Conservation (phyloP, 2,113 vertebrate species). For the Xenus cinereus region DNA sequence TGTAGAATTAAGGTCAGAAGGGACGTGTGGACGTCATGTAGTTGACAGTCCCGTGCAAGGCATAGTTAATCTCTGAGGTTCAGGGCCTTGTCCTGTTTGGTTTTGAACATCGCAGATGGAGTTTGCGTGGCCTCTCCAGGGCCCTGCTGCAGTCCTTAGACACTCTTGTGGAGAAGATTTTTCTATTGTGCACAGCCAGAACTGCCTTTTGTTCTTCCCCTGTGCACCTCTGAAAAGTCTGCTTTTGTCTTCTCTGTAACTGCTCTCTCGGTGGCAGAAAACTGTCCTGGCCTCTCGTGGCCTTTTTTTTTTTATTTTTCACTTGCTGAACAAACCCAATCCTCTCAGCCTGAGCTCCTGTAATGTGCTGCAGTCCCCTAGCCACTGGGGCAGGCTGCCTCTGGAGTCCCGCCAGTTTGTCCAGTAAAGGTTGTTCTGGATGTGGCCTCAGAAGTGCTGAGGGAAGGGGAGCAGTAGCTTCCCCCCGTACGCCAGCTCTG, state of each 20-base stretch:
- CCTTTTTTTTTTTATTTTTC: background rate
- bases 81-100: background rate
- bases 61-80: background rate
- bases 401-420: background rate
- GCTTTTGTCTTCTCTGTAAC: background rate
- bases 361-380: background rate
- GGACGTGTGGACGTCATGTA: fast-evolving
- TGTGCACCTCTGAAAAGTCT: background rate
- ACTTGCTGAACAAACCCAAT: background rate
- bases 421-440: background rate
- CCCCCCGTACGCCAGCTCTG: background rate
- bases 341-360: background rate
- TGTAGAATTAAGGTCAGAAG: background rate
- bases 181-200: background rate
- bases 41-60: background rate
- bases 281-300: background rate
- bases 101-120: background rate
- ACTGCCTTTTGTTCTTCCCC: background rate
- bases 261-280: background rate
- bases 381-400: background rate
- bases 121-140: background rate
- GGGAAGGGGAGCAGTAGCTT: background rate
- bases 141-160: background rate
- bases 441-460: background rate
- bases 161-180: no score